These are phyloP conservation scores for Oreochromis grahami DNA, from an alignment of 2,797 vertebrate genomes.

Conservation along the genomic window DNA sequence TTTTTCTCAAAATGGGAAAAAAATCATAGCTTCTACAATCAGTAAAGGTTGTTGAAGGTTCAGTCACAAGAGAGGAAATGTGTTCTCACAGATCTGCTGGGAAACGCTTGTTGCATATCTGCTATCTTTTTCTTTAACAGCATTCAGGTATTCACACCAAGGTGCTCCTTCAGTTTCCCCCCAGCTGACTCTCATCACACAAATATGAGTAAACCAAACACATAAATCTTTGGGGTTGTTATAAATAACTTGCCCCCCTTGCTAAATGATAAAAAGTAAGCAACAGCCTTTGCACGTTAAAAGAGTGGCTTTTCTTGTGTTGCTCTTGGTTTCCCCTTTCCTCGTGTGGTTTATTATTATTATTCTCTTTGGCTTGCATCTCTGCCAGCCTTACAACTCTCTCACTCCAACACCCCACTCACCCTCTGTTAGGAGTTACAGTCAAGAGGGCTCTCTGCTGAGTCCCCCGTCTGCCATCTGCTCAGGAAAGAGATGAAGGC, in stretches of 20 bases:
- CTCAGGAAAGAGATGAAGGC: constrained; percentile 49
- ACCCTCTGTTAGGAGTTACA: constrained; percentile 62
- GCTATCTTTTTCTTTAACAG: constrained; percentile 1
- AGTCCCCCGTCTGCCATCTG: constrained; percentile 59
- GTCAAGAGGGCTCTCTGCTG: constrained; percentile 49
- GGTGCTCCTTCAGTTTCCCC: not conserved
- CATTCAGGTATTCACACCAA: constrained; percentile 32
- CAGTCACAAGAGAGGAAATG: constrained; percentile 31
- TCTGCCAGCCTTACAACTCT: constrained; percentile 60
- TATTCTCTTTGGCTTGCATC: constrained; percentile 53
- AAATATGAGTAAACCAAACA: constrained; percentile 31
- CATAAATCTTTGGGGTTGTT: constrained; percentile 35
- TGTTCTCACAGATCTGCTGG: constrained; percentile 23
- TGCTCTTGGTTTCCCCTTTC: constrained; percentile 60
- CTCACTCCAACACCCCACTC: constrained; percentile 59
- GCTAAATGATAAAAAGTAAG: constrained; percentile 50
- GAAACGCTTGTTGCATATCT: constrained; percentile 20
- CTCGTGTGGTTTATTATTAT: constrained; percentile 70
- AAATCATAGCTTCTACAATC: constrained; percentile 10
- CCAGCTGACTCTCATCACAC: constrained; percentile 29
- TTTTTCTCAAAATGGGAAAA: constrained; percentile 31
- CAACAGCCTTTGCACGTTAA: constrained; percentile 25
- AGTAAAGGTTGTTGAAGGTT: not conserved
- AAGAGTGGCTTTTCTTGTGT: constrained; percentile 48
- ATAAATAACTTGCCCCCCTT: constrained; percentile 44